Evolutionary conservation across 2,888 invertebrate species (phyloP).

Genomic region (Apodemia duryi): DNA sequence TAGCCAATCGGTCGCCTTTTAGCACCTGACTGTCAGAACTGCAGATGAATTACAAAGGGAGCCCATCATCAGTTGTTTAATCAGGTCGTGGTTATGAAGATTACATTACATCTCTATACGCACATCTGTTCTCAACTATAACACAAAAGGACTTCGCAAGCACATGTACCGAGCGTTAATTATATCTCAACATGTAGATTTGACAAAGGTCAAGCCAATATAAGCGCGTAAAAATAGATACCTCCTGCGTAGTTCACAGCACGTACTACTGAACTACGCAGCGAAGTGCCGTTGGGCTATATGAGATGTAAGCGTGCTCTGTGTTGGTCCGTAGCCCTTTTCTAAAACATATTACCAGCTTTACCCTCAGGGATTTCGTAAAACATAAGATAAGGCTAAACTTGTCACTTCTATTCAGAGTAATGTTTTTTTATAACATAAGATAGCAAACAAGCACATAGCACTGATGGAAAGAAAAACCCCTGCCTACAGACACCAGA

Average conservation of each 20-base stretch:
- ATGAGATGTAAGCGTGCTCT: neutral
- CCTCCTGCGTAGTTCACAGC: slow-evolving; percentile 3
- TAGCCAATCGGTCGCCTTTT: no score
- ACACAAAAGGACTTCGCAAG: neutral
- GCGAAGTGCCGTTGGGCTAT: neutral
- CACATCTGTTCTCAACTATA: neutral
- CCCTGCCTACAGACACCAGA: no score
- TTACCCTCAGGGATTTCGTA: neutral
- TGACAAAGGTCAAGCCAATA: slow-evolving; percentile 2
- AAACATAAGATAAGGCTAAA: neutral
- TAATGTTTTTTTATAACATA: no score
- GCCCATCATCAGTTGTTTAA: no score
- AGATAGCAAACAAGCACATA: no score
- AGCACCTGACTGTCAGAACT: no score
- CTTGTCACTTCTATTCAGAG: neutral
- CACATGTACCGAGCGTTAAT: neutral
- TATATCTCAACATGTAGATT: neutral
- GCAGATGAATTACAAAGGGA: no score
- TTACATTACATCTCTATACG: no score
- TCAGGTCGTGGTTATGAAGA: no score
- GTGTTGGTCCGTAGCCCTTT: neutral
- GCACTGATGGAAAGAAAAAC: no score
- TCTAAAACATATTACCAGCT: neutral
- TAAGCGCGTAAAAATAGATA: neutral
- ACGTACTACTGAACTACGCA: neutral